phyloP scores from a whole-genome alignment of 2,888 invertebrate species.

The Melanchra persicariae region DNA sequence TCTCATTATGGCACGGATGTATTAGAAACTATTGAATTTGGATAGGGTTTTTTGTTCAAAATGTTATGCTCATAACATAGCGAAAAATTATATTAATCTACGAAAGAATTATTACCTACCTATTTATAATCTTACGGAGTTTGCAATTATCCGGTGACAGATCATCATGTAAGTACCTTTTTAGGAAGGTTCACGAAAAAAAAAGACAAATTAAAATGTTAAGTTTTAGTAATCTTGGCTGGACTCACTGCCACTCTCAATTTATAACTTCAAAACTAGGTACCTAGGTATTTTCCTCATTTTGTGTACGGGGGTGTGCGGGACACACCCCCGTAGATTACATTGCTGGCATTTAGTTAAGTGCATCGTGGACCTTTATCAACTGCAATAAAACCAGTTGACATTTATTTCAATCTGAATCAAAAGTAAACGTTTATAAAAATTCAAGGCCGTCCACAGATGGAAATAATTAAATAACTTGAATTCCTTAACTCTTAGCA shows the following conservation, averaged over 20 bases:
- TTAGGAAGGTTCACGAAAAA: not conserved
- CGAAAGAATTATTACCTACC: too few species aligned
- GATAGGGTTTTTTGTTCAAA: too few species aligned
- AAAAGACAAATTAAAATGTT: not conserved
- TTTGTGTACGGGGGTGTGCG: constrained; percentile 32
- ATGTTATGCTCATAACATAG: too few species aligned
- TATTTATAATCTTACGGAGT: too few species aligned
- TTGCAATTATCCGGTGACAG: too few species aligned
- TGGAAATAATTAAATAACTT: constrained; percentile 52
- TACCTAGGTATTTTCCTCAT: too few species aligned
- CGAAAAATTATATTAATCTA: too few species aligned
- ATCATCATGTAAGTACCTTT: too few species aligned
- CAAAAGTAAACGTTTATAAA: constrained; percentile 62
- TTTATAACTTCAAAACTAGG: not conserved
- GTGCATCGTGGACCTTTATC: constrained; percentile 5
- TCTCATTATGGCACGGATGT: too few species aligned
- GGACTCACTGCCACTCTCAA: constrained; percentile 1
- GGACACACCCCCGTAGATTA: too few species aligned
- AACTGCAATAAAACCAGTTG: constrained; percentile 44
- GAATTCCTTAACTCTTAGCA: constrained; percentile 46
- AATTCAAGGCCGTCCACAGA: constrained; percentile 58
- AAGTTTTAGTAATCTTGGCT: constrained; percentile 9
- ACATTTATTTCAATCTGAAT: constrained; percentile 57
- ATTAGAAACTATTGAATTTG: too few species aligned
- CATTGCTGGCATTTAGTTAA: constrained; percentile 7